These are phyloP conservation scores for Cossypha polioptera DNA, from an alignment of 2,797 vertebrate species.

Conservation along the genomic window DNA sequence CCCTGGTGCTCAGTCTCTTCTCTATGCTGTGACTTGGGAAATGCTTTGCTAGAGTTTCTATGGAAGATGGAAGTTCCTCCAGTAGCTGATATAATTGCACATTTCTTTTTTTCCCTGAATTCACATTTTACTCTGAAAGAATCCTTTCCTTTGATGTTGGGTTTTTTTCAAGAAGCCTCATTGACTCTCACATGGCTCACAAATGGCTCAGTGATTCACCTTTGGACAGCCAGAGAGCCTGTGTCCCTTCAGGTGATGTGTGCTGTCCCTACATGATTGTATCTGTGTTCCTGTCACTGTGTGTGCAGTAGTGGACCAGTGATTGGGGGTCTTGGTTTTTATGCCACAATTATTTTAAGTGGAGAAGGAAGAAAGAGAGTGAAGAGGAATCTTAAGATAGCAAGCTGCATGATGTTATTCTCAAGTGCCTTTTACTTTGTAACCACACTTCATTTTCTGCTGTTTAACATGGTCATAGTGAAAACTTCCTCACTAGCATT, in stretches of 20 bases:
- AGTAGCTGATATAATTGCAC: not conserved
- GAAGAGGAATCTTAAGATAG: not conserved
- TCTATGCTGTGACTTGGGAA: not conserved
- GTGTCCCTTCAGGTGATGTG: not conserved
- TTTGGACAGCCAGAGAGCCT: not conserved
- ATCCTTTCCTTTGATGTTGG: not conserved
- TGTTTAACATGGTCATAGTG: not conserved
- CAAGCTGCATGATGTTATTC: not conserved
- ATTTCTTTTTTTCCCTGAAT: not conserved
- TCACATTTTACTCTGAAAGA: not conserved
- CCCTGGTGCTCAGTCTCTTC: not conserved
- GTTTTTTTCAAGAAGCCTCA: not conserved
- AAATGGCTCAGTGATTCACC: not conserved
- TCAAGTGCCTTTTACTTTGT: not conserved
- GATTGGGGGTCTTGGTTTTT: not conserved
- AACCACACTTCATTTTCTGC: not conserved
- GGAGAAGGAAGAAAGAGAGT: not conserved
- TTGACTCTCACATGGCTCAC: not conserved
- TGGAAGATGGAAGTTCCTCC: not conserved
- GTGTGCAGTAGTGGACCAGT: not conserved
- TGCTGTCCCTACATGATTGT: accelerated
- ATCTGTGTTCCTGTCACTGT: not conserved
- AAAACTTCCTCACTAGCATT: not conserved
- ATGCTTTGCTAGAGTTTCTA: not conserved
- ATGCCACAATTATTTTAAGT: not conserved